Base-by-base conservation (phyloP, 2,888 invertebrate species). In the Trichogramma evanescens region DNA sequence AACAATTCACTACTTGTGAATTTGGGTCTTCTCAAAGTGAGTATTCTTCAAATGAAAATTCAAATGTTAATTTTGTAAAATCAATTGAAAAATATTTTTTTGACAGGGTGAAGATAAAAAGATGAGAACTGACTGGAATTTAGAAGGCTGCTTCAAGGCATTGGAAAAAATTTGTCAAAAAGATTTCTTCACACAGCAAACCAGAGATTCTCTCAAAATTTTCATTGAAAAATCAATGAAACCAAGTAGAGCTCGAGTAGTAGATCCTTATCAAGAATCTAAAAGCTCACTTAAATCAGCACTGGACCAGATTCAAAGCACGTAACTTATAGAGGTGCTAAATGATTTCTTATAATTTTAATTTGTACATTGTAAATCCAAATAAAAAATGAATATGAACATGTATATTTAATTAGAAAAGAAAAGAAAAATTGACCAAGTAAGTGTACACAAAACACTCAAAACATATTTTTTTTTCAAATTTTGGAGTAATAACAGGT, bases 1-100 rank as follows among this genome's bases (percentile, higher is more conserved):
- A 85, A 86, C 43, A 89, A 91, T 72, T 75, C 81, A 5, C 73
- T 90, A 67, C 78, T 91, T 26, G 81, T 86, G 0, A 83, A 85
- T 54, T 75, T 90, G 9, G 87, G 86, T 1, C 79, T 91, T 4
- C 83, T 91, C 48, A 91, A 91, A 83, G 90, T 89, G 76, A 70
- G 69, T 66, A 10, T 60, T n/a, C 9, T 58, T 38, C 5, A 50
- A 50, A 38, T 40, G 5, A 6, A 40, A 8, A 40, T 39, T 50
- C 40, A 40, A n/a, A 10, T 5, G 10, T 43, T 8, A 13, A 13
- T 43, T 42, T 53, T 40, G 10, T 10, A 8, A 4, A 5, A 43
- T 55, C 45, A 57, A 53, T 53, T 49, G 6, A 10, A 45, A n/a
- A 58, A 26, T 26, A 45, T n/a, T 48, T 54, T 9, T 38, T 52